Evolutionary conservation across 2,888 invertebrate species (phyloP).

Genomic region (Leucozona laternaria): DNA sequence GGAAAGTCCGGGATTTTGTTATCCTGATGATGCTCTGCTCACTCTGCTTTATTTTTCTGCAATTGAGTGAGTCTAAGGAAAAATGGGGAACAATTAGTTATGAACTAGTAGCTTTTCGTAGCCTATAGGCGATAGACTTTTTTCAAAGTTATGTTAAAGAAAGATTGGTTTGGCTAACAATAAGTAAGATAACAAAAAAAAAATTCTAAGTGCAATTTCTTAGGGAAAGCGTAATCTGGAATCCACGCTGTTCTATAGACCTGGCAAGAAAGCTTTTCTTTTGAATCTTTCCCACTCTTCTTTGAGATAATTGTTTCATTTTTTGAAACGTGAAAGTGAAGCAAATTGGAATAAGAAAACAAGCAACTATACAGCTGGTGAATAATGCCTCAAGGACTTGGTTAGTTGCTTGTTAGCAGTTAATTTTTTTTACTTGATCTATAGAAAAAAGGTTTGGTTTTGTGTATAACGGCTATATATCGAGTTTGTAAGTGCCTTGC

Average conservation of each 20-base stretch:
- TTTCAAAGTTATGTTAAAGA: neutral
- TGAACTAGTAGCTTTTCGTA: constrained; percentile 39
- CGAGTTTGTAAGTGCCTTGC: too few relatives aligned
- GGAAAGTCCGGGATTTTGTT: constrained; percentile 18
- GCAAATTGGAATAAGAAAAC: neutral
- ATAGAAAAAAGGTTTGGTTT: neutral
- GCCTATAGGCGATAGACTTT: constrained; percentile 52
- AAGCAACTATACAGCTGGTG: neutral
- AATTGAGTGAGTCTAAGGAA: constrained; percentile 63
- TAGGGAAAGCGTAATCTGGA: neutral
- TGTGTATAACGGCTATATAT: too few relatives aligned
- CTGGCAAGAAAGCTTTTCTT: neutral
- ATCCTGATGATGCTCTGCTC: neutral
- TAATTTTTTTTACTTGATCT: neutral
- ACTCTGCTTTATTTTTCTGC: constrained; percentile 11
- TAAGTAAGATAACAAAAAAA: neutral
- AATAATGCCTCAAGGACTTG: neutral
- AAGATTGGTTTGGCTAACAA: constrained; percentile 19
- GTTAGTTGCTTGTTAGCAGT: neutral
- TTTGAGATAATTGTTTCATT: constrained; percentile 5
- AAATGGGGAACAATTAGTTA: constrained; percentile 56
- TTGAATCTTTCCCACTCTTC: neutral
- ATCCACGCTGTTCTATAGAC: neutral
- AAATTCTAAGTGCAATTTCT: constrained; percentile 1
- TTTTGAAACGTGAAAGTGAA: constrained; percentile 9